Conservation (phyloP, 1,140 invertebrate species). For the Platyscapa corneri region DNA sequence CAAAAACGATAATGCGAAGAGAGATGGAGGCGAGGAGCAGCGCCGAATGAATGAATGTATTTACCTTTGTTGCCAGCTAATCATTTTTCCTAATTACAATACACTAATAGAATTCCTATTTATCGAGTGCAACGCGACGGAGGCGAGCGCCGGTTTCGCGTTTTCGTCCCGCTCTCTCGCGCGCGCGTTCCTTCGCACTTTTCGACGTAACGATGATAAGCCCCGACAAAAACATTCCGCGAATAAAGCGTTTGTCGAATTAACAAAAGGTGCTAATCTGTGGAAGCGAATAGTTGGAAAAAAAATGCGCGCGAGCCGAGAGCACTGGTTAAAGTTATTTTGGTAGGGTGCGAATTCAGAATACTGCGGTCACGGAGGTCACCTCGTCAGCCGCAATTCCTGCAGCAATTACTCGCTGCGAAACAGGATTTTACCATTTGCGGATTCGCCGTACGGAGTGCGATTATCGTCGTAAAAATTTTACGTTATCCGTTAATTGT, state of each 20-base stretch:
- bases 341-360: constrained; percentile 31
- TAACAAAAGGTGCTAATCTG: constrained; percentile 18
- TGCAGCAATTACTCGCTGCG: neutral
- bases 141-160: neutral
- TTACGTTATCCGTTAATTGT: neutral
- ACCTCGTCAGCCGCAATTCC: constrained; percentile 35
- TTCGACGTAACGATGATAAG: neutral
- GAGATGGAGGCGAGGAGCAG: neutral
- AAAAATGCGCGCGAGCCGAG: neutral
- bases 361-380: constrained; percentile 46
- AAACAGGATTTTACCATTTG: constrained; percentile 48
- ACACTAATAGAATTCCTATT: neutral
- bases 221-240: neutral
- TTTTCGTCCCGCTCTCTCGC: no score
- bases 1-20: neutral
- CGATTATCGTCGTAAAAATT: constrained; percentile 17
- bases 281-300: neutral
- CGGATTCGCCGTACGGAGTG: neutral
- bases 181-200: no score
- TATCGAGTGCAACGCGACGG: neutral
- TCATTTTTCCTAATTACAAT: neutral
- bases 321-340: constrained; percentile 40
- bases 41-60: neutral
- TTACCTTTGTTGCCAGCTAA: neutral
- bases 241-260: neutral